Evolutionary conservation across 2,797 vertebrate genomes (phyloP).

Genomic region (Enteromius anoplus): DNA sequence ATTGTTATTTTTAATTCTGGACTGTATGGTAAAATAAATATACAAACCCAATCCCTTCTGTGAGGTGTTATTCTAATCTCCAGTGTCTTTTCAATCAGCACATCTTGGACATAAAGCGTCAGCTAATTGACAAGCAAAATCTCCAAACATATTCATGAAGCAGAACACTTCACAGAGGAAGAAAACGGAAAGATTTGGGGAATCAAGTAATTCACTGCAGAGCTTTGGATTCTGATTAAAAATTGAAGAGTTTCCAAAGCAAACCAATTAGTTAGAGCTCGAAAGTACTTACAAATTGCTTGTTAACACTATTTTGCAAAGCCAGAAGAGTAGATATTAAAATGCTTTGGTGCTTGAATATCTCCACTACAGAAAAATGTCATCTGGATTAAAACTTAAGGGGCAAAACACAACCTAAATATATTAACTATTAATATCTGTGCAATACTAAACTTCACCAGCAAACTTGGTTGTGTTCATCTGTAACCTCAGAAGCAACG

Average conservation of each 20-base stretch:
- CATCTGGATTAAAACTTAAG: background rate
- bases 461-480: background rate
- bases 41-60: background rate
- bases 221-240: slow-evolving; percentile 31
- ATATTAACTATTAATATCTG: slow-evolving; percentile 1
- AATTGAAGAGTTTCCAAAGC: slow-evolving; percentile 32
- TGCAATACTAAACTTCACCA: background rate
- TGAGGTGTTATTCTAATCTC: no score
- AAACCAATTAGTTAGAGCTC: slow-evolving; percentile 53
- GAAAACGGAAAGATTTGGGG: background rate
- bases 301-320: slow-evolving; percentile 23
- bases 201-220: slow-evolving; percentile 2
- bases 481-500: background rate
- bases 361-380: background rate
- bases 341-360: background rate
- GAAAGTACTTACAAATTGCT: slow-evolving; percentile 6
- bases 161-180: background rate
- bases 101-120: background rate
- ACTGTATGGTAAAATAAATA: no score
- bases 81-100: background rate
- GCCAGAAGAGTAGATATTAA: slow-evolving; percentile 8
- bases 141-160: background rate
- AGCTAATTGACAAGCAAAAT: slow-evolving; percentile 6
- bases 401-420: background rate
- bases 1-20: no score